Evolutionary conservation across 2,888 invertebrate species (phyloP), one percentile per base, ranked within the genome.

Genomic region (Acanthosepion lycidas): DNA sequence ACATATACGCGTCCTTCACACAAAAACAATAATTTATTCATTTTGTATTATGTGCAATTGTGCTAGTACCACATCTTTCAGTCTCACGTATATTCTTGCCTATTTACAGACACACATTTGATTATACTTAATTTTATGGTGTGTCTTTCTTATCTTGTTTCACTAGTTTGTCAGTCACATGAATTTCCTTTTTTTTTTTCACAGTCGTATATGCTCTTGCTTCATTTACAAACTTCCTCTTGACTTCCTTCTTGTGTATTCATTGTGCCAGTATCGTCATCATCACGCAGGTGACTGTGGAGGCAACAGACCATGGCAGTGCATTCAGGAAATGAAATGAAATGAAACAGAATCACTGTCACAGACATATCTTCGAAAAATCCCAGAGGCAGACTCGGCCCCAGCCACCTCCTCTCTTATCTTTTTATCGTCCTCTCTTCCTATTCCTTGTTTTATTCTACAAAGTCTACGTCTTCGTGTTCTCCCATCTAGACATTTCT

Each of bases 271-370:
- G n/a, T 78, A 33, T 78, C 78, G n/a, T n/a, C n/a, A 33, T 78
- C n/a, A n/a, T 78, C n/a, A n/a, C n/a, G 78, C 78, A 78, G n/a
- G 78, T 78, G n/a, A n/a, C 78, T 78, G n/a, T 78, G 78, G 78
- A 78, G n/a, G 78, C 78, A 78, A n/a, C n/a, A 78, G 78, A 78
- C 78, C 78, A 78, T 78, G 18, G 78, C n/a, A 59, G 23, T 6
- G 23, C 59, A 59, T 59, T 59, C 59, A 78, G 78, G 78, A 78
- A 78, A 78, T 78, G 15, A 78, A 78, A 78, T 78, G 78, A 78
- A 78, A 78, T 78, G n/a, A n/a, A n/a, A 78, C 33, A 78, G 78
- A 78, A 78, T 78, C 78, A n/a, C 78, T 78, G n/a, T 78, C 78
- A n/a, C n/a, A 78, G 78, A 33, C n/a, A 33, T 78, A 78, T n/a